A percentile compares a stretch with the other conserved stretches of the same genome.
Evolutionary conservation across 2,797 vertebrate genomes (phyloP).

Genomic region (Valencia hispanica): DNA sequence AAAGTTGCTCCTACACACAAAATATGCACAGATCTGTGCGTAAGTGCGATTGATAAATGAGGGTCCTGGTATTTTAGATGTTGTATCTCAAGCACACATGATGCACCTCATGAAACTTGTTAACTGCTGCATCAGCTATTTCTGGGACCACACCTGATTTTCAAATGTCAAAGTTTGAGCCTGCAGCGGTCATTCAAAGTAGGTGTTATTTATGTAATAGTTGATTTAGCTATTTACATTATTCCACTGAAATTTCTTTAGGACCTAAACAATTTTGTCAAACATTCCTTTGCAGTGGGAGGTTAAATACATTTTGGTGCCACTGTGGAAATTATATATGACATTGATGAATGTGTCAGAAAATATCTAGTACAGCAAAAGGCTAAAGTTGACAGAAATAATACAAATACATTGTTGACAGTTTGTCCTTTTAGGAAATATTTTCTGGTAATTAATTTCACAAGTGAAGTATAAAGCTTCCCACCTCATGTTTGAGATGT

Average conservation of each 20-base stretch:
- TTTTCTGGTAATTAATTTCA: not conserved
- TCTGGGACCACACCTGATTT: too few species aligned
- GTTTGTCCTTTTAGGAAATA: not conserved
- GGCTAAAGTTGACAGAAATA: not conserved
- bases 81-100: too few species aligned
- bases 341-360: not conserved
- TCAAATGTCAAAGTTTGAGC: too few species aligned
- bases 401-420: not conserved
- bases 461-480: slow-evolving; percentile 6
- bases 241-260: not conserved
- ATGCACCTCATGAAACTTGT: too few species aligned
- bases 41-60: too few species aligned
- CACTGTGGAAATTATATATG: not conserved
- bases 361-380: not conserved
- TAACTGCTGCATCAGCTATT: too few species aligned
- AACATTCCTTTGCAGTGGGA: not conserved
- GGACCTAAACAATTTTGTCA: not conserved
- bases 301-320: not conserved
- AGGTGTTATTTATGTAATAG: too few species aligned
- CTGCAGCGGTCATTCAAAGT: too few species aligned
- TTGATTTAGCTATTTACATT: too few species aligned
- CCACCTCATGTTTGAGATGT: slow-evolving; percentile 20
- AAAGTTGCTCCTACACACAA: too few species aligned
- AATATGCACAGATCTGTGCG: too few species aligned
- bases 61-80: too few species aligned